Evolutionary conservation across 2,888 invertebrate genomes (phyloP).

Genomic region (Exocentrus adspersus): DNA sequence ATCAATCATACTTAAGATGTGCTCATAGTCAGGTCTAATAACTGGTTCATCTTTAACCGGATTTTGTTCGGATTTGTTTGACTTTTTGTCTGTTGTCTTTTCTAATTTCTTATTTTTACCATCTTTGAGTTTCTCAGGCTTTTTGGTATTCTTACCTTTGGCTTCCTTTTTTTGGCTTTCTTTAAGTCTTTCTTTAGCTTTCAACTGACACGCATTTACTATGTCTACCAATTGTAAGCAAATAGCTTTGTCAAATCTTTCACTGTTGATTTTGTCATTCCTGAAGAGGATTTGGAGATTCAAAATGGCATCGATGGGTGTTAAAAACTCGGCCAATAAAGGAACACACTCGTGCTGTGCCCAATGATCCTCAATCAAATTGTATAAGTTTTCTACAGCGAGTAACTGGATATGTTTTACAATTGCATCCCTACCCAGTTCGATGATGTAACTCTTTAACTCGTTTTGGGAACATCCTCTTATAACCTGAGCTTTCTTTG

Average conservation of each 20-base stretch:
- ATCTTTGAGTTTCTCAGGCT: no score
- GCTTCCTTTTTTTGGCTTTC: no score
- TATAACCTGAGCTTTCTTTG: slow-evolving; percentile 1
- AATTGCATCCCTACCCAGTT: slow-evolving; percentile 41
- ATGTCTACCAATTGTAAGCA: slow-evolving; percentile 38
- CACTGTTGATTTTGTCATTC: slow-evolving; percentile 33
- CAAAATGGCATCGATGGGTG: slow-evolving; percentile 40
- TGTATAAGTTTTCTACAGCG: slow-evolving; percentile 48
- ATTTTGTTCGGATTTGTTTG: neutral
- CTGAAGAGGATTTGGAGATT: slow-evolving; percentile 50
- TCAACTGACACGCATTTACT: slow-evolving; percentile 30
- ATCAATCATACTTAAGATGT: neutral
- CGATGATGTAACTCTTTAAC: slow-evolving; percentile 42
- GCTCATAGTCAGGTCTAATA: neutral
- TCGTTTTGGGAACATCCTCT: slow-evolving; percentile 9
- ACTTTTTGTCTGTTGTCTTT: slow-evolving; percentile 11
- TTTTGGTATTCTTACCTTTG: no score
- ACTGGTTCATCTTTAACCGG: neutral
- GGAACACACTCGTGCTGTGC: slow-evolving; percentile 45
- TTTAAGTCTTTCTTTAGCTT: slow-evolving; percentile 25
- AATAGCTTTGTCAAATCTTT: slow-evolving; percentile 33
- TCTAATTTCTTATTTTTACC: no score
- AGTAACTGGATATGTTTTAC: slow-evolving; percentile 43
- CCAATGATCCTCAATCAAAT: slow-evolving; percentile 48
- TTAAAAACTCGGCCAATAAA: slow-evolving; percentile 51